Conservation (phyloP, 2,113 vertebrate species). For the Ginglymostoma cirratum region DNA sequence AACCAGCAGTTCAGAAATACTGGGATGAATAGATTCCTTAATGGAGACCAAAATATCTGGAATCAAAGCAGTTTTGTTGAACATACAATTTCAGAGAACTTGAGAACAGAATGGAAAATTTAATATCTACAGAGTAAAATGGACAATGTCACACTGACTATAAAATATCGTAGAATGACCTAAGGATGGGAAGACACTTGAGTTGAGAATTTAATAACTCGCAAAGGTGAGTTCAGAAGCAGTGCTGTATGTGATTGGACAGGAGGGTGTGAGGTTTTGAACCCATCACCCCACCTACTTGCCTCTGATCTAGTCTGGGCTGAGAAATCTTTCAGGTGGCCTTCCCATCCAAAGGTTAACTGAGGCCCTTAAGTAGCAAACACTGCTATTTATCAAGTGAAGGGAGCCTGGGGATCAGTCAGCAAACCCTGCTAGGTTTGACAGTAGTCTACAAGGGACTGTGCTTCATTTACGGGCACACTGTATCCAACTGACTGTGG, state of each 20-base stretch:
- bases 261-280: no score
- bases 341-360: not conserved
- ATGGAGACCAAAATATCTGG: slow-evolving; percentile 70
- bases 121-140: not conserved
- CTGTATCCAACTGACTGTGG: no score
- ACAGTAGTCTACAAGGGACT: not conserved
- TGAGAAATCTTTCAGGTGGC: not conserved
- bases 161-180: not conserved
- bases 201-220: no score
- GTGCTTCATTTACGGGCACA: not conserved
- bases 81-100: not conserved
- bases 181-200: not conserved
- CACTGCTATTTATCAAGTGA: not conserved
- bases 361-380: not conserved
- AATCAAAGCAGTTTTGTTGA: slow-evolving; percentile 41
- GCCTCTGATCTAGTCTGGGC: not conserved
- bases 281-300: no score
- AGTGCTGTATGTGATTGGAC: not conserved
- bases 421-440: not conserved
- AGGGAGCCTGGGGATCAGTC: not conserved
- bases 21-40: slow-evolving; percentile 73
- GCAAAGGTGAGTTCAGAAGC: not conserved
- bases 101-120: not conserved
- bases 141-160: not conserved
- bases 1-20: slow-evolving; percentile 81